Base-by-base conservation (phyloP, 2,113 vertebrate species). In the Oncorhynchus keta region DNA sequence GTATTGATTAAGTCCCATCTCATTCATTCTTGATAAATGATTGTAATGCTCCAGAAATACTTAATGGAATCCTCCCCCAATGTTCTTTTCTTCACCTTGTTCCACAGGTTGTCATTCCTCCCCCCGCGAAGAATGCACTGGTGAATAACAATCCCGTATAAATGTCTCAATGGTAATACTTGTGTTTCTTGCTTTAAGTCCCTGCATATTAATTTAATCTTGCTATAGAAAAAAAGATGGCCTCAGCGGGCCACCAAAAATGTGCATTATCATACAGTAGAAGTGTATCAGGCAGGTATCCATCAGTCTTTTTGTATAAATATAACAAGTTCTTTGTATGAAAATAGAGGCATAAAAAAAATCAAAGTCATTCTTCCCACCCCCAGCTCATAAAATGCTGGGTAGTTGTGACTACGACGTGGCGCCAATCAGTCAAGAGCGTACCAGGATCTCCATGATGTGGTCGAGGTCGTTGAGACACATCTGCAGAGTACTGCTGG, bases 381-480 rank as follows among this genome's bases (percentile, higher is more conserved):
- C 69, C n/a, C 68, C 64, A 55, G 72, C 18, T 67, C 74, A 70
- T 74, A 35, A 45, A 66, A 3, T 26, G 32, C 70, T 72, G 67
- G 75, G 72, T 75, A 77, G 72, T 57, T 12, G 70, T 4, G 51
- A 68, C 35, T 16, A 55, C n/a, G 13, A 45, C 39, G 22, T 49
- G 65, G 14, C 20, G 11, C 35, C 13, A 24, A 48, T 61, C 12
- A 22, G 65, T 87, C 71, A 87, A 24, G 75, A 78, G 70, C 51
- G 77, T 77, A 88, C 94, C 0, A 95, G 90, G 83, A 95, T 93
- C 82, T 95, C 94, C 93, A 95, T 94, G 73, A 95, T 94, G 87
- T 94, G 93, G 88, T 95, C 93, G 87, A 94, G 57, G 74, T 94
- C 93, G 5, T 89, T 94, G 75, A 93, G 90, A 75, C 93, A 94